A percentile compares a stretch with the other conserved stretches of the same genome.
Evolutionary conservation across 2,113 vertebrate species (phyloP).

Genomic region (Desmodus rotundus): DNA sequence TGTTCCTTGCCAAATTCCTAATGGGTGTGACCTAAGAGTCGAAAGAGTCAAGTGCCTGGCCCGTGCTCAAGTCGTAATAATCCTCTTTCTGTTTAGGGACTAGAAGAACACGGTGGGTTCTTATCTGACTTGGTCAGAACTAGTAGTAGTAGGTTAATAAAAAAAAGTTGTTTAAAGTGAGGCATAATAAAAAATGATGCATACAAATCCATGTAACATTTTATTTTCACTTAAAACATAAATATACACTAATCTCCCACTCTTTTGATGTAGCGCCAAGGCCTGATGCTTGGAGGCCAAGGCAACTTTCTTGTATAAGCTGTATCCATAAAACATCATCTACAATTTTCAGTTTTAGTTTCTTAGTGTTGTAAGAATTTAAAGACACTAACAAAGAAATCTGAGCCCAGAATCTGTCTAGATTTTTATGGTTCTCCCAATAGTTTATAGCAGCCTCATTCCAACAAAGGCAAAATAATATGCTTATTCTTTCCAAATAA

Average conservation of each 20-base stretch:
- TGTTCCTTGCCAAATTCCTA: slow-evolving; percentile 35
- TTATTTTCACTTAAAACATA: slow-evolving; percentile 27
- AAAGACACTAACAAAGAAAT: background rate
- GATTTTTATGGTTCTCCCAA: background rate
- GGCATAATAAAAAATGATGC: background rate
- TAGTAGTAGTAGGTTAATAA: slow-evolving; percentile 6
- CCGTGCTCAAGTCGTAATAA: background rate
- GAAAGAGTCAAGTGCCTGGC: background rate
- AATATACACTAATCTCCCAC: background rate
- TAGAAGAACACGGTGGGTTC: background rate
- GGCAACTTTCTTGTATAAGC: background rate
- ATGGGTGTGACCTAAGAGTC: slow-evolving; percentile 30
- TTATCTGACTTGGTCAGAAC: background rate
- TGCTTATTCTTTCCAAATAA: background rate
- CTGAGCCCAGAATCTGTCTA: background rate
- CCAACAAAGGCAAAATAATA: background rate
- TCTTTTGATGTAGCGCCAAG: background rate
- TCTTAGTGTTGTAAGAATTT: background rate
- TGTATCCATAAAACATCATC: background rate
- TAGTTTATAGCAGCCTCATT: background rate
- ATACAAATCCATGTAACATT: background rate
- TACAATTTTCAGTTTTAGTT: background rate
- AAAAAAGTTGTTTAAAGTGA: background rate
- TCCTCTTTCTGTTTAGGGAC: background rate
- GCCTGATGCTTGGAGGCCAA: background rate